Percentiles rank a stretch among this genome's conserved stretches.
Conservation (phyloP, 2,888 invertebrate genomes). For the Drosophila meridiana region DNA sequence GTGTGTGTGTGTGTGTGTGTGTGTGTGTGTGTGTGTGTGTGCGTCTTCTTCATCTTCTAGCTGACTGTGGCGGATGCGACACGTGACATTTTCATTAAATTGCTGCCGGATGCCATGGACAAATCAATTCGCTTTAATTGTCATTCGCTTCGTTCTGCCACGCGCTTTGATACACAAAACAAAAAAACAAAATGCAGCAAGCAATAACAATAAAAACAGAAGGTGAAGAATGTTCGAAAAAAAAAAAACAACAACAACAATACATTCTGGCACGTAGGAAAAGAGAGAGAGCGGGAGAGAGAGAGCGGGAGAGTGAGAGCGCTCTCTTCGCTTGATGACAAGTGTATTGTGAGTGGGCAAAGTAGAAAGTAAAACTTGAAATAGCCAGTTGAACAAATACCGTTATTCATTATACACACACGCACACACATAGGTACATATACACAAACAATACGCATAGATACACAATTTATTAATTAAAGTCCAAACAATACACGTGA, state of each 20-base stretch:
- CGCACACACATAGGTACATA: background rate
- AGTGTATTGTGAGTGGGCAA: conserved; percentile 16
- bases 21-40: background rate
- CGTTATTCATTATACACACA: conserved; percentile 8
- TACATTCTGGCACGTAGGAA: conserved; percentile 55
- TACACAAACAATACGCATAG: background rate
- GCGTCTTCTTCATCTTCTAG: conserved; percentile 11
- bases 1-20: no score
- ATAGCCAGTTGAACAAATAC: conserved; percentile 11
- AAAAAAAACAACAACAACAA: background rate
- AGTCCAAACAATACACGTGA: conserved; percentile 26
- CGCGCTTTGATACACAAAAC: conserved; percentile 32
- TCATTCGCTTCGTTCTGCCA: conserved; percentile 43
- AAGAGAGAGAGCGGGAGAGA: background rate
- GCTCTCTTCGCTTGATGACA: background rate
- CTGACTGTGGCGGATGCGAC: conserved; percentile 10
- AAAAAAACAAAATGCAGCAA: conserved; percentile 23
- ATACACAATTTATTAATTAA: conserved; percentile 11
- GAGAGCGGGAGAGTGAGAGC: background rate
- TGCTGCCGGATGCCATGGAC: conserved; percentile 42
- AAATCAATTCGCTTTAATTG: conserved; percentile 70
- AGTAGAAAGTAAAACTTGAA: conserved; percentile 33
- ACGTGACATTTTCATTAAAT: conserved; percentile 53
- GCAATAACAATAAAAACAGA: conserved; percentile 35
- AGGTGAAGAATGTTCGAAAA: conserved; percentile 27